Evolutionary conservation across 2,888 invertebrate species (phyloP), one percentile per base, ranked within the genome.

Genomic region (Drosophila subsilvestris): DNA sequence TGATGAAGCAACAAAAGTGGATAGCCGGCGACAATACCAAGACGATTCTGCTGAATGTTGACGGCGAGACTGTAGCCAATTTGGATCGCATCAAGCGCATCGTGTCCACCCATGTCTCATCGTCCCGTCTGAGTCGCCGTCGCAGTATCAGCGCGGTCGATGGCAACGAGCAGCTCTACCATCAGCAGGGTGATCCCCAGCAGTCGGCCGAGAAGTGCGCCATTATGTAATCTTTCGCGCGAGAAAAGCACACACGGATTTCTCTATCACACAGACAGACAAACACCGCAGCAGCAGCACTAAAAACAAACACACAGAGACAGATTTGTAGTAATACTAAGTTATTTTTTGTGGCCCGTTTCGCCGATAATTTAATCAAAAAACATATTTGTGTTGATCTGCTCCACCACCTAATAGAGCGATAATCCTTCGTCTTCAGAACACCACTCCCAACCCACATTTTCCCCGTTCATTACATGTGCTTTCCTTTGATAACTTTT

Each of bases 1-100:
- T 98, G 68, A 98, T 99, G 98, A 98, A 98, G 92, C 94, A 95
- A 42, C 97, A 98, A 92, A 91, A 90, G 58, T 99, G 98, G 98
- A 95, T 96, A 82, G 93, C 95, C n/a, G 95, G 94, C 0, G 98
- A 98, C 87, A 94, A 94, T 79, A 97, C 98, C 95, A 95, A 94
- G 74, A 97, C 98, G 1, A 92, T 93, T n/a, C 93, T 99, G 51
- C 86, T 96, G 63, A 98, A 97, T 91, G 94, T 93, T 74, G 95
- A 95, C 22, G 97, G 97, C 69, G 97, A 98, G 92, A 95, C 95
- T 92, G 93, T 95, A 78, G 96, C 96, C 1, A 92, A 93, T 53
- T 94, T 95, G 20, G 95, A 96, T 90, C 93, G 95, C 57, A 93
- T 94, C 78, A 93, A 94, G 80, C 93, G 94, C 70, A 93, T 94